Conservation (phyloP, 23 tunicate genomes). For the Phallusia fumigata region DNA sequence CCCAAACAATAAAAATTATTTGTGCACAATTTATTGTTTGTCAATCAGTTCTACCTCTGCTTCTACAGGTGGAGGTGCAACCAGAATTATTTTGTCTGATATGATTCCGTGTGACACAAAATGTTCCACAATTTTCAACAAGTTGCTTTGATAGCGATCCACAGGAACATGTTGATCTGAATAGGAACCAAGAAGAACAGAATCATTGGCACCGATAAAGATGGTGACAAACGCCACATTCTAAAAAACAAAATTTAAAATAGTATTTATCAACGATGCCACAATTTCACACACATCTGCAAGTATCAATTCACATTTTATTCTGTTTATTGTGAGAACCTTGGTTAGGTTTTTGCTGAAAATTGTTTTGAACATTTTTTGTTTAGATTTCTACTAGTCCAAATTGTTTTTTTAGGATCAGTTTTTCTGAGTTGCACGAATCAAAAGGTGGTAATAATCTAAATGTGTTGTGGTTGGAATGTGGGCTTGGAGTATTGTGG, state of each 20-base stretch:
- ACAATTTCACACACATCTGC: background rate
- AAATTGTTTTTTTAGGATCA: no score
- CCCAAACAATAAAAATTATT: no score
- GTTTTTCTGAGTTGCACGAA: no score
- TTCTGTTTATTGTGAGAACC: no score
- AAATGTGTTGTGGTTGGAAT: no score
- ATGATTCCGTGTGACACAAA: slow-evolving; percentile 23
- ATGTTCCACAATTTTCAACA: slow-evolving; percentile 38
- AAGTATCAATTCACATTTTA: no score
- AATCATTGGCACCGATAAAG: slow-evolving; percentile 77
- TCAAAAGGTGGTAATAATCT: no score
- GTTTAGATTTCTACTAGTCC: no score
- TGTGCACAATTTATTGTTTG: no score
- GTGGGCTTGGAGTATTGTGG: no score
- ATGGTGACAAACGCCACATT: slow-evolving; percentile 40
- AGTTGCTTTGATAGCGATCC: slow-evolving; percentile 37
- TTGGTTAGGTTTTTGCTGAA: no score
- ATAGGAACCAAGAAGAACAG: slow-evolving; percentile 15
- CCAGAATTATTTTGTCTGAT: slow-evolving; percentile 31
- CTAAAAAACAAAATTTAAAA: slow-evolving; percentile 22
- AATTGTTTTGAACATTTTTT: no score
- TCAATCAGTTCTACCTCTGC: slow-evolving; percentile 30
- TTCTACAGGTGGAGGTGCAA: slow-evolving; percentile 67
- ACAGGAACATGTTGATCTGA: slow-evolving; percentile 50
- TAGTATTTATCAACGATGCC: background rate